Evolutionary conservation across 1,140 invertebrate genomes (phyloP), one percentile per base, ranked within the genome.

Genomic region (Macrocentrus cingulum): DNA sequence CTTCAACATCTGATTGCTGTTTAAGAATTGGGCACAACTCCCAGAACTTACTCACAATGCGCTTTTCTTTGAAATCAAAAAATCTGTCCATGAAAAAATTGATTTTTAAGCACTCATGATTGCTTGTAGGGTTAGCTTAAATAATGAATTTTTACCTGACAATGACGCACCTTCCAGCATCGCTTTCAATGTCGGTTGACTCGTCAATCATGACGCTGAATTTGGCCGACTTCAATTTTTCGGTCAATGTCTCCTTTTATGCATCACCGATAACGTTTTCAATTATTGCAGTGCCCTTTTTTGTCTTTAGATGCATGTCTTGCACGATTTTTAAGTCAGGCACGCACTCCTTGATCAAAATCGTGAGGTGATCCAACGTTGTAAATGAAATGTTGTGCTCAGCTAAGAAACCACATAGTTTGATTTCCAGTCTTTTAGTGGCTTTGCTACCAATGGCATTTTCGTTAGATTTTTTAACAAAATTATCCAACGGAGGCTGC

Each of bases 31-130:
- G 54, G 13, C 59, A 53, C 7, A 75, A 55, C 22, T 72, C 61
- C 67, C 64, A 75, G 60, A 75, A 76, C 29, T 49, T 50, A 44
- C 60, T 74, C 0, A 63, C 60, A 2, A 76, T 59, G 64, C 42
- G 42, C 13, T 54, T 60, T 9, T 25, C 16, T 41, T 66, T 51
- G 19, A 53, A 32, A 61, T 69, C 62, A 59, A 63, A 73, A 67
- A 64, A 74, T 50, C 62, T 57, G 34, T 57, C 41, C 49, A n/a
- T 52, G 11, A 61, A 63, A 54, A 62, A 57, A 42, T 23, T 3
- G 44, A 42, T 20, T 42, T 41, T 25, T 50, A 19, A 48, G 16
- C 29, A 50, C 41, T 44, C 2, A 32, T 8, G 29, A 52, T 59
- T 39, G 22, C 18, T 23, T 19, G 46, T 36, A 34, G 36, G 19